Conservation (phyloP, 2,888 invertebrate species). For the Euplagia quadripunctaria region DNA sequence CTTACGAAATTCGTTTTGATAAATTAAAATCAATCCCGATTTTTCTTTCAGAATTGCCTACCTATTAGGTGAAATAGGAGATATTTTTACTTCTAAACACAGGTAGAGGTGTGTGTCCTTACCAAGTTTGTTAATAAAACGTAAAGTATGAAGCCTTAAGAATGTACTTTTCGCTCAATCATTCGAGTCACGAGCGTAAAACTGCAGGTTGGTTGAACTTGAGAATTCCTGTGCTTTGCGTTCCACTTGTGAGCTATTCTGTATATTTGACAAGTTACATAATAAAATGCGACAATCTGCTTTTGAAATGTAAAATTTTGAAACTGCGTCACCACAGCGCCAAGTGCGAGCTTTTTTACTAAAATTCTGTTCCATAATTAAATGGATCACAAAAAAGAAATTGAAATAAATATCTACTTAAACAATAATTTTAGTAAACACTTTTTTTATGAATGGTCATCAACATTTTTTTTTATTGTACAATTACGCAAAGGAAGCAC, state of each 20-base stretch:
- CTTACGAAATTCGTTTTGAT: too few relatives aligned
- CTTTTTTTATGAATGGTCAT: neutral
- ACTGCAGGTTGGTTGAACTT: slow-evolving; percentile 63
- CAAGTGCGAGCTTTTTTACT: neutral
- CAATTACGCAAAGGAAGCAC: neutral
- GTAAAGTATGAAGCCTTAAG: slow-evolving; percentile 44
- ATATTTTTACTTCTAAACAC: neutral
- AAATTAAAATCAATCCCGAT: neutral
- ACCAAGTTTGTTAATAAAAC: slow-evolving; percentile 29
- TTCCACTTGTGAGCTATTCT: slow-evolving; percentile 42
- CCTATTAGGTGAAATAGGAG: neutral
- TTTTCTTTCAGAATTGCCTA: neutral
- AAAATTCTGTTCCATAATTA: neutral
- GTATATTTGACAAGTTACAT: slow-evolving; percentile 27
- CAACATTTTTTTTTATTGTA: neutral
- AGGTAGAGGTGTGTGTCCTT: too few relatives aligned
- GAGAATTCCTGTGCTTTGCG: slow-evolving; percentile 49
- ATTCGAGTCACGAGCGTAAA: slow-evolving; percentile 66
- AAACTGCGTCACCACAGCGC: neutral
- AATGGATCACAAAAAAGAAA: neutral
- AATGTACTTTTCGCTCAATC: slow-evolving; percentile 48
- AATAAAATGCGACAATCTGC: slow-evolving; percentile 43
- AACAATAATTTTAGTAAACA: neutral
- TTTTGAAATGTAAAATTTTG: slow-evolving; percentile 4
- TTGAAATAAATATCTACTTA: too few relatives aligned